Percentiles rank a stretch among this genome's conserved stretches.
Evolutionary conservation across 2,113 vertebrate genomes (phyloP).

Genomic region (Trochalopteron elliotii): DNA sequence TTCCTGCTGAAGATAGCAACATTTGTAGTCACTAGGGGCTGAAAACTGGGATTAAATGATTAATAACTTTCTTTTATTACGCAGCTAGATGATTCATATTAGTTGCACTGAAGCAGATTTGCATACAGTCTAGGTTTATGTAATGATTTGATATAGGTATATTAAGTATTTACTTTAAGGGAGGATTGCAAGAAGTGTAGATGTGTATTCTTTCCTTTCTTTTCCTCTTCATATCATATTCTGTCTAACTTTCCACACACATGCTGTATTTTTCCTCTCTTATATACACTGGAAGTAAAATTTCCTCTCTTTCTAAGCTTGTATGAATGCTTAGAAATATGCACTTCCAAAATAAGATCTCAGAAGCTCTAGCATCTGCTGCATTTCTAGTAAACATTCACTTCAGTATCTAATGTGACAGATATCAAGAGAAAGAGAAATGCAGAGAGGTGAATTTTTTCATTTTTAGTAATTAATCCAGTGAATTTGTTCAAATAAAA

Average conservation of each 20-base stretch:
- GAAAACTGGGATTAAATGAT: background rate
- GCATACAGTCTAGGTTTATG: background rate
- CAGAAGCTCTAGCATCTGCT: background rate
- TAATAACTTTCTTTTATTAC: conserved; percentile 1
- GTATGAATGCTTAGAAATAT: background rate
- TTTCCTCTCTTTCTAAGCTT: background rate
- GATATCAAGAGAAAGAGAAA: background rate
- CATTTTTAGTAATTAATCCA: background rate
- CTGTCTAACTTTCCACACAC: background rate
- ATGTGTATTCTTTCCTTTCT: background rate
- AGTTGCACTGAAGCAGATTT: background rate
- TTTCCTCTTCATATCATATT: background rate
- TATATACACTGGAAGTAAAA: background rate
- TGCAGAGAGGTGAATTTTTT: background rate
- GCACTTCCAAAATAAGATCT: background rate
- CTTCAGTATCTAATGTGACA: background rate
- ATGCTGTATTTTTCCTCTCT: background rate
- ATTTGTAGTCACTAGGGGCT: background rate
- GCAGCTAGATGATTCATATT: background rate
- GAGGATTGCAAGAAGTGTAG: background rate
- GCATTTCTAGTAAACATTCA: background rate
- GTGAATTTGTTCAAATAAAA: conserved; percentile 7
- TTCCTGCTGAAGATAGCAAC: conserved; percentile 36
- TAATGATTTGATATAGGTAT: background rate
- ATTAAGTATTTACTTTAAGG: conserved; percentile 9